Conservation (phyloP, 2,797 vertebrate species). For the Enteromius paludinosus region DNA sequence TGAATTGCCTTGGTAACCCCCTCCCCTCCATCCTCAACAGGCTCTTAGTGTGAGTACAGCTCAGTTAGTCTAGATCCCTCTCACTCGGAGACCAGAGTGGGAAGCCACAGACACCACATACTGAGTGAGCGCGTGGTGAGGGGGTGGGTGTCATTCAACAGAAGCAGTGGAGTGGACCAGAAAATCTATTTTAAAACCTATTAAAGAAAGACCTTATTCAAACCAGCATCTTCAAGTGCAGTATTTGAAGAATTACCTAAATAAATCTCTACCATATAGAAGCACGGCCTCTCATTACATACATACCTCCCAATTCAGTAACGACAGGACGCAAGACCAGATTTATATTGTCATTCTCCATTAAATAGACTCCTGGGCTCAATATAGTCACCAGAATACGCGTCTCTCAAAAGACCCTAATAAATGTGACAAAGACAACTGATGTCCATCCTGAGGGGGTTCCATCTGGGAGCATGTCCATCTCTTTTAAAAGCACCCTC, state of each 20-base stretch:
- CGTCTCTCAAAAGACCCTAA: slow-evolving; percentile 22
- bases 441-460: slow-evolving; percentile 32
- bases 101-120: slow-evolving; percentile 63
- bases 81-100: slow-evolving; percentile 58
- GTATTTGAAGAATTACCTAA: slow-evolving; percentile 10
- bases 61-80: slow-evolving; percentile 57
- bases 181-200: slow-evolving; percentile 60
- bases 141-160: slow-evolving; percentile 63
- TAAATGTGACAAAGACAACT: slow-evolving; percentile 39
- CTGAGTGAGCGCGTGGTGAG: slow-evolving; percentile 61
- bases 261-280: slow-evolving; percentile 2
- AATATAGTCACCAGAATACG: slow-evolving; percentile 11
- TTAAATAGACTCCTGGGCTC: slow-evolving; percentile 33
- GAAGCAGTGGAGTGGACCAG: slow-evolving; percentile 45
- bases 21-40: slow-evolving; percentile 60
- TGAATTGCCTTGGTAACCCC: slow-evolving; percentile 65
- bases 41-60: slow-evolving; percentile 61
- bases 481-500: slow-evolving; percentile 41
- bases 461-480: slow-evolving; percentile 44
- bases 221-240: slow-evolving; percentile 29
- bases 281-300: background rate
- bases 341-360: slow-evolving; percentile 5
- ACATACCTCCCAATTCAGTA: background rate
- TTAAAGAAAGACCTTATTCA: slow-evolving; percentile 37
- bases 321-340: background rate